A percentile compares a stretch with the other conserved stretches of the same genome.
Evolutionary conservation across 2,888 invertebrate genomes (phyloP).

Genomic region (Elmis aenea): DNA sequence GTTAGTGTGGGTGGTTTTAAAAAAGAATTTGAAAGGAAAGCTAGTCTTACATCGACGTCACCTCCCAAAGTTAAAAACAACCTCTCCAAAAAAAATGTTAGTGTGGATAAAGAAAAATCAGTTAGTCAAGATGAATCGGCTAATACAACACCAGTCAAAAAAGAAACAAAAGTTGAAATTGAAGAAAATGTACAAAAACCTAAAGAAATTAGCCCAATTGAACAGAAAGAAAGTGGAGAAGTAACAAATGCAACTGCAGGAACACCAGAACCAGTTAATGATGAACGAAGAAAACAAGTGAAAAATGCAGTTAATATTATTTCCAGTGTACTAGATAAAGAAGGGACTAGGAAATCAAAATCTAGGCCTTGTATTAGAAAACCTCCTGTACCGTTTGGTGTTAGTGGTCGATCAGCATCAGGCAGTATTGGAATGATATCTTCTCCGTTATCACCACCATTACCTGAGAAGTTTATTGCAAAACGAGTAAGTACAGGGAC

Average conservation of each 20-base stretch:
- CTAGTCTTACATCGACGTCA: constrained; percentile 53
- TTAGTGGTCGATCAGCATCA: constrained; percentile 53
- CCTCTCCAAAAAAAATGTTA: constrained; percentile 21
- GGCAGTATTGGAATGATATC: constrained; percentile 48
- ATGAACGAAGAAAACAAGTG: constrained; percentile 53
- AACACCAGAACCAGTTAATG: constrained; percentile 25
- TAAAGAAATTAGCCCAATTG: neutral
- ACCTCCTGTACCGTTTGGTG: constrained; percentile 63
- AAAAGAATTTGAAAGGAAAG: constrained; percentile 78
- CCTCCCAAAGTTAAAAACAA: constrained; percentile 41
- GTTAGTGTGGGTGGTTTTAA: constrained; percentile 84
- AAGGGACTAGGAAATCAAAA: constrained; percentile 45
- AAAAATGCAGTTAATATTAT: constrained; percentile 70
- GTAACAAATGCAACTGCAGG: constrained; percentile 14
- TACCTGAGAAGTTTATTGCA: too few relatives aligned
- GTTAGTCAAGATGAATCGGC: constrained; percentile 28
- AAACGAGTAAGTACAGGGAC: too few relatives aligned
- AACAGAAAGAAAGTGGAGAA: neutral
- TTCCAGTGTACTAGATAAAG: constrained; percentile 59
- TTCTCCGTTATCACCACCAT: constrained; percentile 32
- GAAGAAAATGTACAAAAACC: constrained; percentile 18
- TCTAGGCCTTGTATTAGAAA: constrained; percentile 49
- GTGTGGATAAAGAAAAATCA: constrained; percentile 20
- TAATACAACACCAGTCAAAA: constrained; percentile 39
- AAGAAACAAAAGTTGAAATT: constrained; percentile 34